These are phyloP conservation scores for Cyprinodon variegatus DNA, from an alignment of 2,113 vertebrate species.

Conservation along the genomic window DNA sequence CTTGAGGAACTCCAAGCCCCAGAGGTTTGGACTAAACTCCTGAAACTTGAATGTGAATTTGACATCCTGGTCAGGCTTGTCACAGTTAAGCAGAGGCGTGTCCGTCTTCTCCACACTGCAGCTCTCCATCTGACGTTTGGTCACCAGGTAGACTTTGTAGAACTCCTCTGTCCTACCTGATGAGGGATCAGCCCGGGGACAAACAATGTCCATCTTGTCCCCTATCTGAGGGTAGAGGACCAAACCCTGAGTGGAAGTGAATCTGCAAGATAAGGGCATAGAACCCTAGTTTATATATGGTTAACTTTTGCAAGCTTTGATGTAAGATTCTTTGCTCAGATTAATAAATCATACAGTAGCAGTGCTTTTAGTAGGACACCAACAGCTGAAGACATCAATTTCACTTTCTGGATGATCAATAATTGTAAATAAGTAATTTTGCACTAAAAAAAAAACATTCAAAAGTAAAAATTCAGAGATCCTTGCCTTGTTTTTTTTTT, in stretches of 20 bases:
- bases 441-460: too few species aligned
- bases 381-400: background rate
- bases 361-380: slow-evolving; percentile 7
- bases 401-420: background rate
- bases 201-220: slow-evolving; percentile 99
- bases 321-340: background rate
- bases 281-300: background rate
- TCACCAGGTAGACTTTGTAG: slow-evolving; percentile 96
- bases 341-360: slow-evolving; percentile 4
- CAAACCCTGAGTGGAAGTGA: slow-evolving; percentile 91
- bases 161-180: slow-evolving; percentile 88
- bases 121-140: slow-evolving; percentile 91
- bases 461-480: too few species aligned
- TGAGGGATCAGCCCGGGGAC: slow-evolving; percentile 89
- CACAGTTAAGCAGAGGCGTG: slow-evolving; percentile 94
- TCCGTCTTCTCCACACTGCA: slow-evolving; percentile 90
- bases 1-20: slow-evolving; percentile 97
- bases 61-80: slow-evolving; percentile 94
- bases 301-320: background rate
- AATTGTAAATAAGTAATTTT: slow-evolving; percentile 2
- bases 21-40: slow-evolving; percentile 98
- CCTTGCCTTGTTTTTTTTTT: too few species aligned
- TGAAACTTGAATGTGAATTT: slow-evolving; percentile 99
- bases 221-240: slow-evolving; percentile 97
- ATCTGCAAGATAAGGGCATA: slow-evolving; percentile 77